Conservation (phyloP, 2,113 vertebrate genomes). For the Aldabrachelys gigantea region DNA sequence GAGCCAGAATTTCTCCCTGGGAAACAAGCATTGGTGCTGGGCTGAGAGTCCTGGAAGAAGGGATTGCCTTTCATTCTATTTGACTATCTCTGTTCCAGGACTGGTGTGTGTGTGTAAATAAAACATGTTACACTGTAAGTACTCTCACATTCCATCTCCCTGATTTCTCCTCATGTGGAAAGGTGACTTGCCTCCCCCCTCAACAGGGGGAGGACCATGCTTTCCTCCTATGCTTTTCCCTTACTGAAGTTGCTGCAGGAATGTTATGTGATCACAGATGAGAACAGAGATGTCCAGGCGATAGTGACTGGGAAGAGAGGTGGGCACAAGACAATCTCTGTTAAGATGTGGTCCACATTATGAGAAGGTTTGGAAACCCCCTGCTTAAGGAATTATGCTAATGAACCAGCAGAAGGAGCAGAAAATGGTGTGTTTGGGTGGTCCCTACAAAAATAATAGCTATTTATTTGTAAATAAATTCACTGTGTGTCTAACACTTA, state of each 20-base stretch:
- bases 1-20: neutral
- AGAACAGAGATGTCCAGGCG: neutral
- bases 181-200: neutral
- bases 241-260: neutral
- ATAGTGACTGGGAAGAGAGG: neutral
- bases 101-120: neutral
- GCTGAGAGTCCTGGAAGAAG: neutral
- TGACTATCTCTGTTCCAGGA: neutral
- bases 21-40: too few relatives aligned
- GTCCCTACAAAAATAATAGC: neutral
- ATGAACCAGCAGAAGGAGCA: neutral
- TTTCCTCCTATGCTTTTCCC: neutral
- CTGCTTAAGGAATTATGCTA: neutral
- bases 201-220: neutral
- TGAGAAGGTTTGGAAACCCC: neutral
- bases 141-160: neutral
- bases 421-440: neutral
- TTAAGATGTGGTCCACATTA: neutral
- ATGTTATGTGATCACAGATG: neutral
- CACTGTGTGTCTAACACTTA: neutral
- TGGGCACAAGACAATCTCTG: neutral
- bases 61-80: neutral
- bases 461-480: neutral
- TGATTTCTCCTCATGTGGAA: neutral
- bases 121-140: neutral